phyloP scores from a whole-genome alignment of 2,113 vertebrate genomes.

The Psilopogon haemacephalus region DNA sequence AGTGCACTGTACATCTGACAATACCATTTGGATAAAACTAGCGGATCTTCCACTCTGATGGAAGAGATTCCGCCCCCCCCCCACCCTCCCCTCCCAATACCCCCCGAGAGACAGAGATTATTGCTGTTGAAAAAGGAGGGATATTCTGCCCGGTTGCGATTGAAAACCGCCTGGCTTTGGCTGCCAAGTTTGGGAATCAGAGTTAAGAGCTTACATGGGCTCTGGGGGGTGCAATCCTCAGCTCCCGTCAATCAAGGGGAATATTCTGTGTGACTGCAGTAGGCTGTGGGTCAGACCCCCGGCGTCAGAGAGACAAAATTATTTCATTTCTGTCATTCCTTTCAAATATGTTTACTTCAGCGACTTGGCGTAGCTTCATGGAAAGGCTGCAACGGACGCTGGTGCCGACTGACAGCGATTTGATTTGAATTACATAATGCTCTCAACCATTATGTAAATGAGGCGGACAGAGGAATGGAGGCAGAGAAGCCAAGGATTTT shows the following conservation, averaged over 20 bases:
- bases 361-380: background rate
- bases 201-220: slow-evolving; percentile 41
- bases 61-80: background rate
- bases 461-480: background rate
- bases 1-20: background rate
- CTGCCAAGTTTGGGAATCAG: slow-evolving; percentile 64
- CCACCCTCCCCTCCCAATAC: too few species aligned
- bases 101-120: slow-evolving; percentile 2
- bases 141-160: background rate
- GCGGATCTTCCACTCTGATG: background rate
- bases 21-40: background rate
- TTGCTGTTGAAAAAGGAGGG: slow-evolving; percentile 21
- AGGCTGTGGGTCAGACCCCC: slow-evolving; percentile 24
- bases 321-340: slow-evolving; percentile 14
- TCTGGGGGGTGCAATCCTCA: slow-evolving; percentile 18
- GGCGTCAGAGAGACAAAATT: background rate
- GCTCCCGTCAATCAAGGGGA: background rate
- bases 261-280: background rate
- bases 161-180: background rate
- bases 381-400: slow-evolving; percentile 6
- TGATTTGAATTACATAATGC: slow-evolving; percentile 58
- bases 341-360: background rate
- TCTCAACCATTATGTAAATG: slow-evolving; percentile 62
- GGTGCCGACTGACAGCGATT: slow-evolving; percentile 22
- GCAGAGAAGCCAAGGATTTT: background rate